Evolutionary conservation across 1,140 invertebrate genomes (phyloP), one percentile per base, ranked within the genome.

Genomic region (Leptinotarsa texana): DNA sequence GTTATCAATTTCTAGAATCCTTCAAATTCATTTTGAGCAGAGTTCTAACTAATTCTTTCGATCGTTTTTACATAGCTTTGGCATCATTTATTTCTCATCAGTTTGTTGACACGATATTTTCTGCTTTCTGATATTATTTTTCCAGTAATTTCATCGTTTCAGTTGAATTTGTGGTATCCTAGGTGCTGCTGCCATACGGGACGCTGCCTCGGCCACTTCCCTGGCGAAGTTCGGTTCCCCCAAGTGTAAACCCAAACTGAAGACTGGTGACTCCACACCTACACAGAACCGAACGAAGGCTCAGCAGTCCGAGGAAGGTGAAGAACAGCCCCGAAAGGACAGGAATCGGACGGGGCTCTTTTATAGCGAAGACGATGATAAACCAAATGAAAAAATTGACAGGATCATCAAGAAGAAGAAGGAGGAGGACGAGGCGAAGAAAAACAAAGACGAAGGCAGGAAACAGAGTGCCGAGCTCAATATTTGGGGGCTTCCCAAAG

Each of bases 311-410:
- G 49, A 63, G 21, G 61, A 62, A 48, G 72, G 74, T 69, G 74
- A 74, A 24, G 24, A 68, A 42, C 68, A 17, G 15, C 69, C 63
- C 11, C 68, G 63, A 22, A 77, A 77, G 72, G 57, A 72, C 13
- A 76, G 87, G 83, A 84, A 84, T 80, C 77, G 87, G n/a, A 75
- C 84, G 48, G 84, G 83, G 13, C 74, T 90, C 1, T 77, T 90
- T 21, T 90, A 90, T 78, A 86, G 84, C 13, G 83, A 87, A 22
- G 89, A 89, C 33, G 88, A 90, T 62, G 85, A 86, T 11, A 78
- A 80, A 81, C 85, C 86, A 17, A 81, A 86, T 84, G 79, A 85
- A 57, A 88, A 87, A 83, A 88, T 89, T 75, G 87, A 89, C 77
- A 85, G 83, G 63, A 73, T 89, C 24, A 85, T 90, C 1, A 83